Conservation (phyloP, 2,113 vertebrate genomes). For the Donacobius atricapilla region DNA sequence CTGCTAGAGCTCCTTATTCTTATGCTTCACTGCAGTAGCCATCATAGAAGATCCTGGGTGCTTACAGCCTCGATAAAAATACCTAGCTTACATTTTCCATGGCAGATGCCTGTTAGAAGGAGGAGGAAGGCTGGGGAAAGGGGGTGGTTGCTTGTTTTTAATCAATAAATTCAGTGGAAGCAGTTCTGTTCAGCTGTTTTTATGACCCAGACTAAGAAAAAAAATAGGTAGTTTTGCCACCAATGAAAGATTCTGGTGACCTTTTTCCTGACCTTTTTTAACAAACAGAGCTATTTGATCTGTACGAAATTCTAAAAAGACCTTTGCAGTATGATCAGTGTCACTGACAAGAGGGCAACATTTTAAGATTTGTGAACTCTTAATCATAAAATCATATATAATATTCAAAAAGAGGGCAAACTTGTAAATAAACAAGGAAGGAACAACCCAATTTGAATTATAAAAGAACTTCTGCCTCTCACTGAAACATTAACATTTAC, state of each 20-base stretch:
- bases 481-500: constrained; percentile 12
- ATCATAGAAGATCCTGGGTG: not conserved
- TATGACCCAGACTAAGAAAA: not conserved
- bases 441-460: not conserved
- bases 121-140: not conserved
- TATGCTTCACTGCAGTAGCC: not conserved
- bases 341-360: constrained; percentile 3
- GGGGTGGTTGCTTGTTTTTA: not conserved
- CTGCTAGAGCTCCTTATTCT: not conserved
- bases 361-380: constrained; percentile 46
- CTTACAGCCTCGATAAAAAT: not conserved
- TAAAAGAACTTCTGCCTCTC: not conserved
- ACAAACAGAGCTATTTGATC: constrained; percentile 28
- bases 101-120: not conserved
- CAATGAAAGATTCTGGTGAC: constrained; percentile 8
- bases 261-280: constrained; percentile 45
- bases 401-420: constrained; percentile 24
- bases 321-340: constrained; percentile 26
- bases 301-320: constrained; percentile 42
- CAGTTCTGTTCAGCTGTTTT: not conserved
- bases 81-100: not conserved
- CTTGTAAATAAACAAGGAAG: not conserved
- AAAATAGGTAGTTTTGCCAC: not conserved
- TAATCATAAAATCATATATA: not conserved
- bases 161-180: constrained; percentile 11